A percentile compares a stretch with the other conserved stretches of the same genome.
phyloP scores from a whole-genome alignment of 2,797 vertebrate genomes.

The Macropodus opercularis region DNA sequence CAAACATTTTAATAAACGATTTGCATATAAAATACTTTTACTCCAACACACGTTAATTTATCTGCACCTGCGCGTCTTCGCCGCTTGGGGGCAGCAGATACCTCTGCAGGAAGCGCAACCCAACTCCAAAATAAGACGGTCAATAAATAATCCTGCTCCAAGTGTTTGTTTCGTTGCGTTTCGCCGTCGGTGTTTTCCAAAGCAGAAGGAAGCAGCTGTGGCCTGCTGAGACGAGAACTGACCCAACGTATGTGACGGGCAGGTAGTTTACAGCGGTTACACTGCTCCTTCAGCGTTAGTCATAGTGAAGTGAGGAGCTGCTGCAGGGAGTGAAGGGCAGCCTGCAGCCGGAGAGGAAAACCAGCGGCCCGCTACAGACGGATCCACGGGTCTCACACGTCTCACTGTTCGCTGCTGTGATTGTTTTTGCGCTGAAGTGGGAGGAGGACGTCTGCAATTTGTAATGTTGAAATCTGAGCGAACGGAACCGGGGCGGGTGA shows the following conservation, averaged over 20 bases:
- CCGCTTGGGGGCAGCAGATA: constrained; percentile 68
- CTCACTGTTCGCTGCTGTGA: constrained; percentile 45
- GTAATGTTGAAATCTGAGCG: constrained; percentile 84
- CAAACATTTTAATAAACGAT: constrained; percentile 52
- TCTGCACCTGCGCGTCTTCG: neutral
- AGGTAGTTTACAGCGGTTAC: constrained; percentile 17
- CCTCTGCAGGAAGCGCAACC: neutral
- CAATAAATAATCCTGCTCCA: neutral
- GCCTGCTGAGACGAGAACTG: neutral
- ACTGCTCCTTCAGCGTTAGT: neutral
- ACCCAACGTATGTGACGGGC: constrained; percentile 2
- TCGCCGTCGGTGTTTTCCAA: neutral
- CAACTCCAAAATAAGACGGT: neutral
- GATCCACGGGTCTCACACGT: constrained; percentile 41
- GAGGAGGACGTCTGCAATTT: constrained; percentile 77
- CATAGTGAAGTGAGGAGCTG: constrained; percentile 27
- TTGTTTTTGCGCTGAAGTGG: constrained; percentile 66
- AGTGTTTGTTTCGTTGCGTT: neutral
- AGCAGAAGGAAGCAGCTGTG: neutral
- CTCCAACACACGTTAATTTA: neutral
- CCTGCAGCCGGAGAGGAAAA: constrained; percentile 29
- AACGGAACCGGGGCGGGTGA: constrained; percentile 80
- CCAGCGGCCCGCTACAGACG: constrained; percentile 44
- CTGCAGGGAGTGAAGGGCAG: constrained; percentile 58
- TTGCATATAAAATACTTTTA: neutral